phyloP scores from a whole-genome alignment of 1,140 invertebrate genomes.

The Sitobion miscanthi region DNA sequence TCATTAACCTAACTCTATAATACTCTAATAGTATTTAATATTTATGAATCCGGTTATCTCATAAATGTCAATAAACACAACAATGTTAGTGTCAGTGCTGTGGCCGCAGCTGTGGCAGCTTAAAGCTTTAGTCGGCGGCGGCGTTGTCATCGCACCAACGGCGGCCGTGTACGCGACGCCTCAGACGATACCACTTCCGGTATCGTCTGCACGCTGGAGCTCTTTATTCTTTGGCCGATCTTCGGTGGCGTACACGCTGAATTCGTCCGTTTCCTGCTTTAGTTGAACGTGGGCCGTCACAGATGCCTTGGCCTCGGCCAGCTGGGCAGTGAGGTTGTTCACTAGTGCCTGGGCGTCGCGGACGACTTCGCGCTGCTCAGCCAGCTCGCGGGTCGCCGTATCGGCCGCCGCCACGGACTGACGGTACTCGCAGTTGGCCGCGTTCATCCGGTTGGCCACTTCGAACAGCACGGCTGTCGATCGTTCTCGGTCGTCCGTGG shows the following conservation, averaged over 20 bases:
- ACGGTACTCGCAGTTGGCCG: not conserved
- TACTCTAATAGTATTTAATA: too few species aligned
- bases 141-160: too few species aligned
- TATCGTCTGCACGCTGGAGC: not conserved
- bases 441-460: not conserved
- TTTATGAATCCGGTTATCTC: too few species aligned
- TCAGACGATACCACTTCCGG: not conserved
- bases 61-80: too few species aligned
- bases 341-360: not conserved
- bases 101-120: too few species aligned
- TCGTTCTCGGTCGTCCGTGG: not conserved
- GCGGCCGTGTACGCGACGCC: too few species aligned
- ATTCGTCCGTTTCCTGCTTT: not conserved
- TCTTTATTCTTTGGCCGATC: not conserved
- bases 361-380: not conserved
- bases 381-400: not conserved
- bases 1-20: too few species aligned
- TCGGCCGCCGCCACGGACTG: not conserved
- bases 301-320: not conserved
- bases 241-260: not conserved
- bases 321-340: not conserved
- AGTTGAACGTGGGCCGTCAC: not conserved
- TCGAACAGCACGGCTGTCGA: not conserved
- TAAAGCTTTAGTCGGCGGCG: too few species aligned
- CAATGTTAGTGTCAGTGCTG: too few species aligned